Conservation (phyloP, 2,113 vertebrate species). For the Gavia stellata region DNA sequence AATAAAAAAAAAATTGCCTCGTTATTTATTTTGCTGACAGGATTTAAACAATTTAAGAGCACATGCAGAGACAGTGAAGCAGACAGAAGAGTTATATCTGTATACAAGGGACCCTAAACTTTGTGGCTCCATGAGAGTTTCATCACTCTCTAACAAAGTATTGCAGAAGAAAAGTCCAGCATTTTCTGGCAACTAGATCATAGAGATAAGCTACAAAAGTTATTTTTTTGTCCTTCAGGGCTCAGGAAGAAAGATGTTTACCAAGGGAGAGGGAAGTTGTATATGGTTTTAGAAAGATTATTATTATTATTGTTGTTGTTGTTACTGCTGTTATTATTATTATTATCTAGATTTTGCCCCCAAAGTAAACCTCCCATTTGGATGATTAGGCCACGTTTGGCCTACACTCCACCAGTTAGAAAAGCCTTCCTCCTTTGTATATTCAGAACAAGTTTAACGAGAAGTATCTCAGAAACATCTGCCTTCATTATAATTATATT, state of each 20-base stretch:
- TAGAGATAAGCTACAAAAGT: not conserved
- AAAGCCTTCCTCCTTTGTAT: constrained; percentile 68
- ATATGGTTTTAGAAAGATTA: not conserved
- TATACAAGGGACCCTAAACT: not conserved
- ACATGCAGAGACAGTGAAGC: not conserved
- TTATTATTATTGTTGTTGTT: not conserved
- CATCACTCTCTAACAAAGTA: not conserved
- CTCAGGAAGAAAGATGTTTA: not conserved
- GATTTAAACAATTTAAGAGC: not conserved
- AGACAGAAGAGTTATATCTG: not conserved
- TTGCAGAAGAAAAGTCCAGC: not conserved
- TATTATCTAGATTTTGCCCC: not conserved
- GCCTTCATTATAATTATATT: constrained; percentile 86
- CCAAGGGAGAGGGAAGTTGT: not conserved
- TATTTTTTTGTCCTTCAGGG: not conserved
- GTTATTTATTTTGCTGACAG: not conserved
- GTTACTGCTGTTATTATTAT: not conserved
- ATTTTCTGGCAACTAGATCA: not conserved
- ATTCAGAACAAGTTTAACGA: constrained; percentile 74
- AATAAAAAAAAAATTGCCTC: not conserved
- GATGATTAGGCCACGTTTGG: constrained; percentile 10
- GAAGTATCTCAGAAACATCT: constrained; percentile 83
- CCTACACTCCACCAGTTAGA: constrained; percentile 7
- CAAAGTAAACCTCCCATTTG: not conserved
- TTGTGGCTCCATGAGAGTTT: not conserved